Evolutionary conservation across 1,140 invertebrate species (phyloP).

Genomic region (Heliconius hewitsoni): DNA sequence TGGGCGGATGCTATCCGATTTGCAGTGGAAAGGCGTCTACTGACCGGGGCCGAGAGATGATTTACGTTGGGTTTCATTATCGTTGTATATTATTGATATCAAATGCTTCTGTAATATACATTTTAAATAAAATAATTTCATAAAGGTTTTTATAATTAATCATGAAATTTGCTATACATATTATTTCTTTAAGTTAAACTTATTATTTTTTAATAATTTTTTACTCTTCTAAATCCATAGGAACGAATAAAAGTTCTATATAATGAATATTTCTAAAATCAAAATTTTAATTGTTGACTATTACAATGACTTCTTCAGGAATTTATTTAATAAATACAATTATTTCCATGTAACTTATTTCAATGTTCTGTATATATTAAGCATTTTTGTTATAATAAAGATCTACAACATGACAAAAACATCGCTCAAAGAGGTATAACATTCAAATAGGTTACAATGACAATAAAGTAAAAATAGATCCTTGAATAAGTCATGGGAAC

Average conservation of each 20-base stretch:
- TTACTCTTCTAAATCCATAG: too few species aligned
- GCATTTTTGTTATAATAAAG: not conserved
- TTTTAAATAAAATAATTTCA: too few species aligned
- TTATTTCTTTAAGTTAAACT: too few species aligned
- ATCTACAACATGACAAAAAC: not conserved
- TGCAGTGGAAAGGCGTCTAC: not conserved
- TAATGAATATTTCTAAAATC: not conserved
- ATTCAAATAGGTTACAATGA: not conserved
- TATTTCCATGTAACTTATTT: too few species aligned
- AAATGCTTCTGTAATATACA: not conserved
- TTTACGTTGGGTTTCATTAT: not conserved
- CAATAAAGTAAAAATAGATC: conserved; percentile 24
- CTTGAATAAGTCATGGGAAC: conserved; percentile 17
- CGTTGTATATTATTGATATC: not conserved
- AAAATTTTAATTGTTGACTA: too few species aligned
- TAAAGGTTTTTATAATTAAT: too few species aligned
- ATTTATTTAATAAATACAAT: not conserved
- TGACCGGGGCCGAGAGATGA: not conserved
- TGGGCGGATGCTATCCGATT: not conserved
- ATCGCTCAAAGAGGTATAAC: not conserved
- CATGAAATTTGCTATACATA: too few species aligned
- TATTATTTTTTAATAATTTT: too few species aligned
- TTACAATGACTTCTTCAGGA: too few species aligned
- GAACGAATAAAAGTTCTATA: not conserved
- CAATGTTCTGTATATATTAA: too few species aligned